Evolutionary conservation across 2,113 vertebrate species (phyloP), one percentile per base, ranked within the genome.

Genomic region (Psittacula cyanocephala): DNA sequence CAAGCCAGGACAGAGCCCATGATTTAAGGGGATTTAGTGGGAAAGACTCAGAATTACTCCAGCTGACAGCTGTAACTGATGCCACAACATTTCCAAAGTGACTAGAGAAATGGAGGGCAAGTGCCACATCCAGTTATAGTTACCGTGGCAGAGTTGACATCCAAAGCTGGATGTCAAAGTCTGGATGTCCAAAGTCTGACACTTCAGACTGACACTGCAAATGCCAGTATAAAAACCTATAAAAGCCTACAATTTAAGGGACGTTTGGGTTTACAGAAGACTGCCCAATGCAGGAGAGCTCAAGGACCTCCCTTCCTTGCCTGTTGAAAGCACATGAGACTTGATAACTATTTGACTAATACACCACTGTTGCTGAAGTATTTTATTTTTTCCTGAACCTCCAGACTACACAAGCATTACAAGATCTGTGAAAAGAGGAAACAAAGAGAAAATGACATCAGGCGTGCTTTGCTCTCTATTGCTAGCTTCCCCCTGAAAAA

Each of bases 401-500:
- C 37, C 9, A 10, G 81, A 49, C 10, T 81, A 89, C 57, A 41
- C 65, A 91, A 96, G 75, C 43, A 49, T 69, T 79, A 44, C 53
- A 86, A 80, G 74, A 95, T 86, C 84, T 86, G 53, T 69, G 85
- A 91, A 94, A 83, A 95, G 31, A 81, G 2, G 3, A 49, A 95
- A 76, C 39, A 91, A 86, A 86, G 44, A 47, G 7, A 17, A 81
- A 86, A 82, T n/a, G 3, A 17, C 71, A 37, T n/a, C 77, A 81
- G 50, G 80, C 93, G 52, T 50, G 84, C 74, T 96, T 95, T 43
- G 28, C 67, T 91, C 74, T 86, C n/a, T 65, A 23, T 88, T 88
- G 65, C 79, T 94, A 88, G 35, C 74, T 91, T 94, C 68, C 76
- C 63, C 29, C 71, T 59, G 89, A 80, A 90, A 91, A 96, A 93